phyloP scores from a whole-genome alignment of 2,888 invertebrate species.

The Harpalus rufipes region DNA sequence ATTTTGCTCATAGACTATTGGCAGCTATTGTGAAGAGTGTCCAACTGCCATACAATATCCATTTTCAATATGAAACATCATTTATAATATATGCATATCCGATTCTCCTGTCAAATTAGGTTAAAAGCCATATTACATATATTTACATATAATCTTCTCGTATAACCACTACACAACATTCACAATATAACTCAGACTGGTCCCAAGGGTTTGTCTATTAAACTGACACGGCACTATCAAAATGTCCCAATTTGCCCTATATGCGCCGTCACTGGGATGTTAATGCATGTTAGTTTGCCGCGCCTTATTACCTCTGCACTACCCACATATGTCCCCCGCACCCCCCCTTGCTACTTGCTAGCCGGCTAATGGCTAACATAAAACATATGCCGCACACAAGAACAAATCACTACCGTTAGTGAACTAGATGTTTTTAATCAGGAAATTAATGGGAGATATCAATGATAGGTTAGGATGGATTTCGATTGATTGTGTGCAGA shows the following conservation, averaged over 20 bases:
- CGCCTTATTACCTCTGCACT: constrained; percentile 52
- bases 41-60: no score
- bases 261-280: constrained; percentile 30
- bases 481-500: neutral
- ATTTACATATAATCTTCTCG: neutral
- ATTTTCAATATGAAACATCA: neutral
- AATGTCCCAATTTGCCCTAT: constrained; percentile 27
- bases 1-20: no score
- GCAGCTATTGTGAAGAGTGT: no score
- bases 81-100: neutral
- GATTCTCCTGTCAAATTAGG: neutral
- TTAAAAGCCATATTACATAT: neutral
- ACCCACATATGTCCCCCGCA: constrained; percentile 25
- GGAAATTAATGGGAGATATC: neutral
- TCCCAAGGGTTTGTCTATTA: neutral
- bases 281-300: constrained; percentile 44
- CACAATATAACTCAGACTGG: no score
- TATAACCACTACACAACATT: neutral
- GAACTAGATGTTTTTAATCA: constrained; percentile 38
- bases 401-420: constrained; percentile 51
- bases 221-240: neutral
- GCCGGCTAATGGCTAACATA: constrained; percentile 43
- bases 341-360: constrained; percentile 17
- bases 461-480: neutral
- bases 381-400: constrained; percentile 41